Evolutionary conservation across 1,140 invertebrate species (phyloP), one percentile per base, ranked within the genome.

Genomic region (Caerostris extrusa): DNA sequence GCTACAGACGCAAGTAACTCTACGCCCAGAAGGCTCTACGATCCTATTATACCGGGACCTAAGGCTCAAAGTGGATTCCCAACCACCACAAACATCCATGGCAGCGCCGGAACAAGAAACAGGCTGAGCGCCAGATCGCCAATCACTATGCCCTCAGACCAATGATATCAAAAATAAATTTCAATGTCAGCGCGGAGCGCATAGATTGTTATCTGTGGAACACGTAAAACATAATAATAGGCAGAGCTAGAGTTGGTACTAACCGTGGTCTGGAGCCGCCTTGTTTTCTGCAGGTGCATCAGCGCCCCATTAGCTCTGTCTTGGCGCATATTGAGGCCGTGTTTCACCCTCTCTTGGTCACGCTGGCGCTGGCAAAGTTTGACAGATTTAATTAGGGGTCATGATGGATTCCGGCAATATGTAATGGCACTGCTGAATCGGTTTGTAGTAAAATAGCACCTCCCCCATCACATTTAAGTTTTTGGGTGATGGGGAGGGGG

Each of bases 381-480:
- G 3, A n/a, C 53, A 83, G 81, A 57, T 83, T 83, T 83, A 83
- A 83, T 83, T 55, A 83, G 0, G 81, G 56, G 7, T 34, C 12
- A 14, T 83, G 81, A 83, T 56, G 56, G 81, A n/a, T n/a, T n/a
- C n/a, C 17, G 56, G 56, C 53, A 83, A 83, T 83, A 57, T 83
- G 53, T 83, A 83, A 83, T n/a, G 50, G 53, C 56, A 14, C 12
- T 19, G 53, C 81, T 83, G 17, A 57, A 83, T 83, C 81, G 81
- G n/a, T 56, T 57, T 71, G n/a, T 71, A 34, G 34, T 34, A n/a
- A 19, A 71, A 71, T 71, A 19, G n/a, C 7, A 34, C 19, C 19
- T 10, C 34, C 17, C 12, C 0, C 34, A 34, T 2, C 34, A 34
- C n/a, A n/a, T n/a, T n/a, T n/a, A 34, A 34, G 34, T 0, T 34